Evolutionary conservation across 2,888 invertebrate species (phyloP), one percentile per base, ranked within the genome.

Genomic region (Hydroisotoma schaefferi): DNA sequence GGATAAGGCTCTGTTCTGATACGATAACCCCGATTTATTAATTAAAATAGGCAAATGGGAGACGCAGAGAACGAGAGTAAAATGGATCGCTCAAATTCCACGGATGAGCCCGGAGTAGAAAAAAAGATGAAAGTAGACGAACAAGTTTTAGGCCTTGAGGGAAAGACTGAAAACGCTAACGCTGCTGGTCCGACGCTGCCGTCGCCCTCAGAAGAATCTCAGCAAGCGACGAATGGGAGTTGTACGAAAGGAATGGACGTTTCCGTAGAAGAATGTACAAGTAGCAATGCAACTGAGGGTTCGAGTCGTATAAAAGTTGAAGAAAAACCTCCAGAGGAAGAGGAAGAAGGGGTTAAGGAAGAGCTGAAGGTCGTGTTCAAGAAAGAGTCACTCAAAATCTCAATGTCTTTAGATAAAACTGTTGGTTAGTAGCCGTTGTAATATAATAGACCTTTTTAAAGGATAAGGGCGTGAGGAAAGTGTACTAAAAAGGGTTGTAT

Each of bases 351-450:
- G 6, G 46, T 51, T 44, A 18, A 26, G 38, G 51, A 51, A 2
- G 55, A 60, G 33, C 37, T 60, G 8, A 56, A 53, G 28, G 65
- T 70, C 12, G 57, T 65, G 47, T 70, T 62, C 57, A 70, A 70
- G 48, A 70, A 70, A 55, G 52, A 69, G 37, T 57, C 53, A n/a
- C 26, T 69, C 26, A 62, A 56, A 2, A 55, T 70, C 44, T 23
- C 49, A 8, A 66, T 69, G 54, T 55, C 65, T 8, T 47, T 63
- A 27, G 59, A 59, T 26, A 62, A 57, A 37, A 70, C 68, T 40
- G 64, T 70, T 33, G 65, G 68, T 66, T 53, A 59, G 59, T 33
- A 28, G 6, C 18, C 15, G 23, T 2, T 43, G 22, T 1, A 48
- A 26, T 52, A 59, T 40, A 33, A 33, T 10, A 33, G 8, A 33